Percentiles rank a stretch among this genome's conserved stretches.
Conservation (phyloP, 2,888 invertebrate genomes). For the Microdon myrmicae region DNA sequence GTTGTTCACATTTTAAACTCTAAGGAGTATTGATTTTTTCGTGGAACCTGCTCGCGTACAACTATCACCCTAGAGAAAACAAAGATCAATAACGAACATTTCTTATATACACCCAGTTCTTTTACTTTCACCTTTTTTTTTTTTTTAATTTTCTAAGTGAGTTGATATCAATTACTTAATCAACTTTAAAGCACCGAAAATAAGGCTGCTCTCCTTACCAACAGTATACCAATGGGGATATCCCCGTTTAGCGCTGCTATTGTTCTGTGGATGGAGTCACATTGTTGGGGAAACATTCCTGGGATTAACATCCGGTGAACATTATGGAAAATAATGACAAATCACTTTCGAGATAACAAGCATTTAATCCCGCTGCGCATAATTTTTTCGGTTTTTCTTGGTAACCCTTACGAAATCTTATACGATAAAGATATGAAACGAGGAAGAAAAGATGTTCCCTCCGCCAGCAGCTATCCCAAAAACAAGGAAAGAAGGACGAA, state of each 20-base stretch:
- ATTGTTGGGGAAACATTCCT: conserved; percentile 11
- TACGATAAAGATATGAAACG: conserved; percentile 13
- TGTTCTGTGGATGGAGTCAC: not conserved
- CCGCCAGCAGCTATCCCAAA: conserved; percentile 17
- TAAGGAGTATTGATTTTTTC: conserved; percentile 34
- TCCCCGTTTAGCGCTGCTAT: not conserved
- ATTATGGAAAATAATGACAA: conserved; percentile 52
- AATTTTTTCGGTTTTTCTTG: conserved; percentile 23
- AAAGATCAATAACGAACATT: conserved; percentile 45
- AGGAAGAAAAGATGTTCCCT: conserved; percentile 8
- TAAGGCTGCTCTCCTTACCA: conserved; percentile 12
- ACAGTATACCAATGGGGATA: not conserved
- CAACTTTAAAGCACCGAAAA: conserved; percentile 39
- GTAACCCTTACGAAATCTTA: conserved; percentile 29
- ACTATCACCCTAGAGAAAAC: conserved; percentile 4
- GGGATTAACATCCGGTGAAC: conserved; percentile 40
- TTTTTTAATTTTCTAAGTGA: conserved; percentile 51
- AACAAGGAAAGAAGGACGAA: conserved; percentile 1
- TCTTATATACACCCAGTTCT: too few species aligned
- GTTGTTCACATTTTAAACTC: conserved; percentile 20
- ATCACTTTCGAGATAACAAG: conserved; percentile 50
- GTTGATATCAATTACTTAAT: conserved; percentile 52
- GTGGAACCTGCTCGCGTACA: conserved; percentile 2
- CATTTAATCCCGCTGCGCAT: conserved; percentile 43
- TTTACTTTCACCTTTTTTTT: conserved; percentile 5